A percentile compares a stretch with the other conserved stretches of the same genome.
phyloP scores from a whole-genome alignment of 2,797 vertebrate genomes.

The Tokudaia tokunoshimensis region DNA sequence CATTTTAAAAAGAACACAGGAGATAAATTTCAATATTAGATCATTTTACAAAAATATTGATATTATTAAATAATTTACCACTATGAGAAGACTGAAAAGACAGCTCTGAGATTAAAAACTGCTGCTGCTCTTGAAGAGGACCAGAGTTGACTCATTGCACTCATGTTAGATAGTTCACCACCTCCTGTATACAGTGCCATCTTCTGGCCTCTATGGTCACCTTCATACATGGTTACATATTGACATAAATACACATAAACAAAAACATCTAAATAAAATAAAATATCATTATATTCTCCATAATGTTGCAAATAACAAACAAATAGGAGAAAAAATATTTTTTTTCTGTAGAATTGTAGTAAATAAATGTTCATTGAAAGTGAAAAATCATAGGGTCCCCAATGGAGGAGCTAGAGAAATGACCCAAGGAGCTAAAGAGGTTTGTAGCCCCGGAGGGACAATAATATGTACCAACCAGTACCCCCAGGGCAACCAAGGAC shows the following conservation, averaged over 20 bases:
- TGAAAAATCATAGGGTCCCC: neutral
- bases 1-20: neutral
- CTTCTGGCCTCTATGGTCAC: neutral
- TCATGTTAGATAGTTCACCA: neutral
- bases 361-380: neutral
- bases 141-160: neutral
- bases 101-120: neutral
- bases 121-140: neutral
- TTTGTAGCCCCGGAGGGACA: too few species aligned
- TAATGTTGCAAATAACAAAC: neutral
- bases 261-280: neutral
- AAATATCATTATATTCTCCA: neutral
- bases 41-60: neutral
- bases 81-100: neutral
- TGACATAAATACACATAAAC: neutral
- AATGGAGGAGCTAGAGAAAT: too few species aligned
- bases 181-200: neutral
- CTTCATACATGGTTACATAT: neutral
- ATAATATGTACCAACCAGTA: too few species aligned
- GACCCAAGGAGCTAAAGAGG: too few species aligned
- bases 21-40: neutral
- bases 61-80: neutral
- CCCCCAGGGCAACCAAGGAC: too few species aligned
- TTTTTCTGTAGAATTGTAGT: neutral
- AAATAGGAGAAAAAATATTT: neutral